These are phyloP conservation scores for Lontra canadensis DNA, from an alignment of 2,113 vertebrate genomes.

Conservation along the genomic window DNA sequence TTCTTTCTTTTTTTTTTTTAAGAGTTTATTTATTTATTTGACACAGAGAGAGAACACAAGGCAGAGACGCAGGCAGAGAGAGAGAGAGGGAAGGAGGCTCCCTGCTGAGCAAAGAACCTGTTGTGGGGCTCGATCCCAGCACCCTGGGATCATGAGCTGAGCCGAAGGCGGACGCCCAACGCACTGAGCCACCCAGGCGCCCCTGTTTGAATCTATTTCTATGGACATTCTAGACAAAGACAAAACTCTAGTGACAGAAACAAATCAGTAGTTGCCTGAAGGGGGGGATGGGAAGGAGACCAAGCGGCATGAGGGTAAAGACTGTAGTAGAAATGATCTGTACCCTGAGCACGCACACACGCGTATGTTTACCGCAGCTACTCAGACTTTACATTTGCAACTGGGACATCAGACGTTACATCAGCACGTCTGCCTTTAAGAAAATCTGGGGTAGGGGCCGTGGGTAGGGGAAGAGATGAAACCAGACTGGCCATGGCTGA, in stretches of 20 bases:
- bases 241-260: conserved; percentile 2
- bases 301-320: neutral
- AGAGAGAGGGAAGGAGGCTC: no score
- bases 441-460: neutral
- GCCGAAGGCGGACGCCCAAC: no score
- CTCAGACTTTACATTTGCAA: neutral
- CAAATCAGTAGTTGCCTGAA: neutral
- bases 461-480: neutral
- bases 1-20: no score
- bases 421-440: neutral
- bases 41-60: no score
- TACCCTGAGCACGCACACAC: neutral
- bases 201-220: neutral
- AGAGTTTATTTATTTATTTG: no score
- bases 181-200: no score
- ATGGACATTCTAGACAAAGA: neutral
- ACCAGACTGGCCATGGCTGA: neutral
- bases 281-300: neutral
- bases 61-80: no score
- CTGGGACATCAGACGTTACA: neutral
- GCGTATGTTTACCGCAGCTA: neutral
- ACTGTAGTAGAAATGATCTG: neutral
- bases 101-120: no score
- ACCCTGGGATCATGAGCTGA: no score
- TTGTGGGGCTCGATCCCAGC: no score